A percentile compares a stretch with the other conserved stretches of the same genome.
phyloP scores from a whole-genome alignment of 92 coral and sea anemone species.

The Anthopleura xanthogrammica region DNA sequence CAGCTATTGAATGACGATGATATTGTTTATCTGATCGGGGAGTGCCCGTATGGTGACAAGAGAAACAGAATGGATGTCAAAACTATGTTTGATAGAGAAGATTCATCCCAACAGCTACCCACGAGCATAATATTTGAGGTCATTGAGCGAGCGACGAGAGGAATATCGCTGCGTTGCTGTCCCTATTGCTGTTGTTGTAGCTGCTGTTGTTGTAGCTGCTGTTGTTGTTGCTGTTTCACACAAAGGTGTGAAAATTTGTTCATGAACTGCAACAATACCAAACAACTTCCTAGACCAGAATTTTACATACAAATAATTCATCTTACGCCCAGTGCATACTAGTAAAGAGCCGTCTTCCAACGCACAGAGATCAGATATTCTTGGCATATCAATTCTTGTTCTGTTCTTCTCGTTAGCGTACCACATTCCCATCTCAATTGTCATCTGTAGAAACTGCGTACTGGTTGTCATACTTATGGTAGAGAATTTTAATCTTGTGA shows the following conservation, averaged over 20 bases:
- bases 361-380: constrained; percentile 68
- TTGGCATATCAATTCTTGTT: constrained; percentile 53
- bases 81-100: not conserved
- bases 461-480: not conserved
- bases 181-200: too few relatives aligned
- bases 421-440: constrained; percentile 77
- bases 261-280: too few relatives aligned
- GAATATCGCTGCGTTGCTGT: too few relatives aligned
- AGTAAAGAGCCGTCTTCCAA: constrained; percentile 47
- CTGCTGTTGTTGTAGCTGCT: too few relatives aligned
- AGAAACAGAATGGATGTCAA: constrained; percentile 18
- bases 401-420: constrained; percentile 61
- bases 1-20: constrained; percentile 68
- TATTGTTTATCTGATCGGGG: constrained; percentile 70
- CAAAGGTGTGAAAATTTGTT: too few relatives aligned
- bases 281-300: not conserved
- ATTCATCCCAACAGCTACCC: constrained; percentile 21
- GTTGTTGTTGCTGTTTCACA: too few relatives aligned
- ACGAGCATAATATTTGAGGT: too few relatives aligned
- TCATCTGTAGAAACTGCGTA: constrained; percentile 74
- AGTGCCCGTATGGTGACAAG: constrained; percentile 82
- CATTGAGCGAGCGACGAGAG: too few relatives aligned
- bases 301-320: not conserved
- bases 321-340: constrained; percentile 36
- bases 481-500: too few relatives aligned